phyloP scores from a whole-genome alignment of 2,797 vertebrate species.

The Parauchenoglanis ngamensis region DNA sequence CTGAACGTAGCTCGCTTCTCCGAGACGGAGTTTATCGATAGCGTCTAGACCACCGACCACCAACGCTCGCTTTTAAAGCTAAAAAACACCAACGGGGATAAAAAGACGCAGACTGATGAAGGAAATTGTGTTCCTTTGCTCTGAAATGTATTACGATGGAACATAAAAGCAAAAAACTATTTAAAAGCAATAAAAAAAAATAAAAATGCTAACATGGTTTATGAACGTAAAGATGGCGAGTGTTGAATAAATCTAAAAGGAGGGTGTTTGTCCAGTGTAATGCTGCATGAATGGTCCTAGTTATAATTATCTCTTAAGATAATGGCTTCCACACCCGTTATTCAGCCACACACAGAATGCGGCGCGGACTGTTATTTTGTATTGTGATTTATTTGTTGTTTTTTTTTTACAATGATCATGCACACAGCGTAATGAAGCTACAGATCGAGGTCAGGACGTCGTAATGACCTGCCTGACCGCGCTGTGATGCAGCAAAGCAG shows the following conservation, averaged over 20 bases:
- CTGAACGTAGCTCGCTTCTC: background rate
- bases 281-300: background rate
- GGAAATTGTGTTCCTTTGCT: background rate
- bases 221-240: background rate
- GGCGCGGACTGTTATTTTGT: background rate
- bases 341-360: background rate
- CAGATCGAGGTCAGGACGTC: background rate
- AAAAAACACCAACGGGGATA: background rate
- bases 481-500: conserved; percentile 71
- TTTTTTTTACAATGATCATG: background rate
- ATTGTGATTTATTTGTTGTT: background rate
- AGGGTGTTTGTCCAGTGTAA: background rate
- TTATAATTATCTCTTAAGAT: background rate
- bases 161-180: background rate
- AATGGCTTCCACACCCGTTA: background rate
- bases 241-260: background rate
- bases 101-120: background rate
- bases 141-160: background rate
- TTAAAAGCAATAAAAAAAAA: background rate
- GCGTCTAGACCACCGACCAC: background rate
- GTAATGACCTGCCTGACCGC: conserved; percentile 72
- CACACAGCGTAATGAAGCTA: background rate
- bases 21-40: background rate
- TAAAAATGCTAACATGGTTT: background rate
- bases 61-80: background rate